Percentiles rank a stretch among this genome's conserved stretches.
These are phyloP conservation scores for Cebidichthys violaceus DNA, from an alignment of 2,113 vertebrate genomes.

Conservation along the genomic window DNA sequence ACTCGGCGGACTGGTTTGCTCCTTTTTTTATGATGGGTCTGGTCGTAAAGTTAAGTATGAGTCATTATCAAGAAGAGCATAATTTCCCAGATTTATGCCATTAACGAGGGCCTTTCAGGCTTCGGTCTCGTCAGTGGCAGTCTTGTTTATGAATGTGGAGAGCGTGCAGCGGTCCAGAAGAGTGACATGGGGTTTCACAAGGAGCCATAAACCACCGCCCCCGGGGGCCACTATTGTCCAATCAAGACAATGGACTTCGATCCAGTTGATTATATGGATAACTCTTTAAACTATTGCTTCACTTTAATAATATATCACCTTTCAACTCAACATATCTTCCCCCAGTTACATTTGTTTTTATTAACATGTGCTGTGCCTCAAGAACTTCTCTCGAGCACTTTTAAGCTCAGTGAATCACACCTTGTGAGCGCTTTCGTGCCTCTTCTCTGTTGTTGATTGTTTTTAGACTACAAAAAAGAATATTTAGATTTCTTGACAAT, in stretches of 20 bases:
- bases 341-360: not conserved
- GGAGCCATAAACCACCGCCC: conserved; percentile 47
- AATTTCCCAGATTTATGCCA: conserved; percentile 60
- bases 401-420: not conserved
- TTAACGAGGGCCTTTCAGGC: conserved; percentile 59
- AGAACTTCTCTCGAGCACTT: not conserved
- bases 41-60: conserved; percentile 73
- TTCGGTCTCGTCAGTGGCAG: conserved; percentile 35
- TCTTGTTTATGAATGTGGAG: conserved; percentile 59
- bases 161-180: conserved; percentile 1
- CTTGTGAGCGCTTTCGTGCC: not conserved
- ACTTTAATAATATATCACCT: not conserved
- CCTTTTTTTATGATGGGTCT: conserved; percentile 62
- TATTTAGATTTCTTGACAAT: not conserved
- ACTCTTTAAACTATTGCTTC: conserved; percentile 24
- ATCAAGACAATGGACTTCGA: conserved; percentile 55
- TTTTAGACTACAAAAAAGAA: not conserved
- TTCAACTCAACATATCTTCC: not conserved
- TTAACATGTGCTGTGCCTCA: not conserved
- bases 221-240: conserved; percentile 33
- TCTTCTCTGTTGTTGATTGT: not conserved
- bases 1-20: conserved; percentile 61
- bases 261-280: conserved; percentile 41
- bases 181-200: conserved; percentile 23
- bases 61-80: conserved; percentile 69